Evolutionary conservation across 2,797 vertebrate genomes (phyloP), one percentile per base, ranked within the genome.

Genomic region (Enteromius paludinosus): DNA sequence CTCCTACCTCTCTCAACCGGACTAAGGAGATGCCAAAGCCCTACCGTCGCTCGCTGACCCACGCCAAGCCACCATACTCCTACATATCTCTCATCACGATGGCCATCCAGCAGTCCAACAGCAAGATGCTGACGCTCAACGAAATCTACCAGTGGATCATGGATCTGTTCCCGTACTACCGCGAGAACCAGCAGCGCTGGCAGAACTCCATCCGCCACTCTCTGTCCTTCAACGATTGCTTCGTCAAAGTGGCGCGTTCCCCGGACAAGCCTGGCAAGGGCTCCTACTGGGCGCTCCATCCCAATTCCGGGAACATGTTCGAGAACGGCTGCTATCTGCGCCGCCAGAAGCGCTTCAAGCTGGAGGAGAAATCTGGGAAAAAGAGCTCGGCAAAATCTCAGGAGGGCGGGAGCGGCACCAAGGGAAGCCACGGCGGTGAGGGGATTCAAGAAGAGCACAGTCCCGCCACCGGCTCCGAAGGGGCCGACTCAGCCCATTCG

Each of bases 101-200:
- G 96, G 96, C 96, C 0, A 97, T 97, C 89, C 96, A 97, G 92
- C 96, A 97, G 92, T 96, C 96, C 0, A 92, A 92, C 25, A 96
- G 93, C 91, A 97, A 97, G 93, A 97, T 97, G 96, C 94, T 97
- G 47, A 97, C 96, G 0, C 92, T 97, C 66, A 97, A 97, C 0
- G 96, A 97, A 93, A 97, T 97, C 91, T 97, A 97, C 92, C 96
- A 97, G 88, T 97, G 96, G 96, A 97, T 97, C 93, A 97, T 97
- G 96, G 96, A 97, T 90, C 93, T 97, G 86, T 97, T 97, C 90
- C 96, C 96, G 0, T 97, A 96, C 90, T 97, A 97, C 87, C 94
- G 96, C 0, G 96, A 97, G 90, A 97, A 97, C 93, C 96, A 97
- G 91, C 96, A 97, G 87, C 95, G 96, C 62, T 97, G 96, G 96